Conservation (phyloP, 2,888 invertebrate genomes). For the Temnothorax rugatulus region DNA sequence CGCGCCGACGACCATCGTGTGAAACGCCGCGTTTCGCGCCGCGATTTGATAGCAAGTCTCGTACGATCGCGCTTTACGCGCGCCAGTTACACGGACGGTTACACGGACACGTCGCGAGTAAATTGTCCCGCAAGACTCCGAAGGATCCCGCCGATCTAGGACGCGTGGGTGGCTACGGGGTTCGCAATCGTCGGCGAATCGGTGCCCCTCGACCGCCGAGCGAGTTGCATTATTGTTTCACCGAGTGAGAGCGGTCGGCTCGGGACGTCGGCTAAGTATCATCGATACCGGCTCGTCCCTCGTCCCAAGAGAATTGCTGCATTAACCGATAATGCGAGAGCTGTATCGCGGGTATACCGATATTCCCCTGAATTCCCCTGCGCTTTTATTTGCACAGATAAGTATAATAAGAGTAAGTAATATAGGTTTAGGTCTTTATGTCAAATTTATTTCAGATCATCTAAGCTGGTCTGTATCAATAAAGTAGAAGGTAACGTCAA, state of each 20-base stretch:
- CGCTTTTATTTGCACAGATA: constrained; percentile 1
- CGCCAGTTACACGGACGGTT: constrained; percentile 33
- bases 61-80: constrained; percentile 26
- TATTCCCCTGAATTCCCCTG: constrained; percentile 9
- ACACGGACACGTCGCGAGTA: constrained; percentile 64
- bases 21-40: constrained; percentile 1
- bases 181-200: constrained; percentile 52
- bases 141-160: constrained; percentile 56
- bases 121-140: constrained; percentile 65
- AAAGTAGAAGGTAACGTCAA: not conserved
- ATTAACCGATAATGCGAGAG: constrained; percentile 18
- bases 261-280: constrained; percentile 24
- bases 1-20: constrained; percentile 18
- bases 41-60: constrained; percentile 29
- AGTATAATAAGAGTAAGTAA: constrained; percentile 28
- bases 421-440: not conserved
- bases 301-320: constrained; percentile 30
- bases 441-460: constrained; percentile 12
- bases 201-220: constrained; percentile 56
- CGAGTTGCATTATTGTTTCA: constrained; percentile 50
- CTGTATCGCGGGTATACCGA: not conserved
- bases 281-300: constrained; percentile 34
- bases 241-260: constrained; percentile 40
- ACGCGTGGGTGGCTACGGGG: constrained; percentile 58
- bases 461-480: not conserved